Conservation (phyloP, 2,888 invertebrate genomes). For the Oscheius sp. region DNA sequence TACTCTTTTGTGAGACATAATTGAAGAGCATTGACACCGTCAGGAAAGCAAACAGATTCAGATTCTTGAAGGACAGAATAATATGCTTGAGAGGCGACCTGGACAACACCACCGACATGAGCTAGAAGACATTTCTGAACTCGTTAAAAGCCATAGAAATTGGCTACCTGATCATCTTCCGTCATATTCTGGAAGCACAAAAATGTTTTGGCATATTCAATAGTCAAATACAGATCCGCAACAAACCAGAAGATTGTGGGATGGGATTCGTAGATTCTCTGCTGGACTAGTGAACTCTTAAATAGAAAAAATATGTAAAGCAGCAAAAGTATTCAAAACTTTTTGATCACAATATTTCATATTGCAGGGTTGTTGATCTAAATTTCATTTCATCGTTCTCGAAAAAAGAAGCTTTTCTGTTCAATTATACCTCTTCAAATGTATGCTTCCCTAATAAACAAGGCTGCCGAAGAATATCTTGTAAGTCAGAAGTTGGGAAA, state of each 20-base stretch:
- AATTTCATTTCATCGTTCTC: too few species aligned
- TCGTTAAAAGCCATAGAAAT: background rate
- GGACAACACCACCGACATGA: slow-evolving; percentile 47
- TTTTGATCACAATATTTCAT: too few species aligned
- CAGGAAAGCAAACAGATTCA: slow-evolving; percentile 45
- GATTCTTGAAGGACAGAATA: slow-evolving; percentile 48
- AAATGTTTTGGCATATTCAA: slow-evolving; percentile 57
- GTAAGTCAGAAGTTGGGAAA: slow-evolving; percentile 4
- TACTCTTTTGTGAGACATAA: background rate
- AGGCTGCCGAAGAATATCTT: slow-evolving; percentile 11
- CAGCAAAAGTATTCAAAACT: too few species aligned
- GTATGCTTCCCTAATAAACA: slow-evolving; percentile 21
- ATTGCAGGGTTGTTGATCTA: too few species aligned
- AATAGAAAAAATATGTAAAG: too few species aligned
- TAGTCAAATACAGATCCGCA: slow-evolving; percentile 46
- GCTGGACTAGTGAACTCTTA: background rate
- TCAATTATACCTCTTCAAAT: slow-evolving; percentile 7
- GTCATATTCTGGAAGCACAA: slow-evolving; percentile 41
- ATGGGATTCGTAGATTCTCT: slow-evolving; percentile 13
- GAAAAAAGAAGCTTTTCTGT: too few species aligned
- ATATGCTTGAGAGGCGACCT: slow-evolving; percentile 47
- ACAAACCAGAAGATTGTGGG: slow-evolving; percentile 55
- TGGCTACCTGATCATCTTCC: slow-evolving; percentile 46
- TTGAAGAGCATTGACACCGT: slow-evolving; percentile 43
- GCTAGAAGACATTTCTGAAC: slow-evolving; percentile 33